Conservation (phyloP, 2,888 invertebrate genomes). For the Thymelicus lineola region DNA sequence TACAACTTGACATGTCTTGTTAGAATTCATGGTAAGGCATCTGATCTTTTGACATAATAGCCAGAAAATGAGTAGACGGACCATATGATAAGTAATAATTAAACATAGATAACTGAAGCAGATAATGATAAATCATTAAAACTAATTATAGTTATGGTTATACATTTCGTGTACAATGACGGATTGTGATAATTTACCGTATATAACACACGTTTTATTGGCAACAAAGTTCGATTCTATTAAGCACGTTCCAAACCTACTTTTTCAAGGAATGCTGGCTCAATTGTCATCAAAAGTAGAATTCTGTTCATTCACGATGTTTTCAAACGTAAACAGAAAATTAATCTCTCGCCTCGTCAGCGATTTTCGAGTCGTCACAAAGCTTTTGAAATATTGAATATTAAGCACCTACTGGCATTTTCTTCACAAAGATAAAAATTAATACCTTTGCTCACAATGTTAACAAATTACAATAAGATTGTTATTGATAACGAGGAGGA, state of each 20-base stretch:
- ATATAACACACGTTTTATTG: not conserved
- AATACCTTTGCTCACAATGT: constrained; percentile 22
- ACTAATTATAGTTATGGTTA: too few relatives aligned
- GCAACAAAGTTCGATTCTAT: not conserved
- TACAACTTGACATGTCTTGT: too few relatives aligned
- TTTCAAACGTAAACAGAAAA: constrained; percentile 37
- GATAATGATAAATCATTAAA: too few relatives aligned
- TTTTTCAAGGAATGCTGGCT: constrained; percentile 14
- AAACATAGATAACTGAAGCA: too few relatives aligned
- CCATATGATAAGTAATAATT: too few relatives aligned
- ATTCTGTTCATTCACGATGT: constrained; percentile 34
- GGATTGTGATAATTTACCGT: too few relatives aligned
- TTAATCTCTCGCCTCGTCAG: constrained; percentile 36
- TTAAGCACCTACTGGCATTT: constrained; percentile 32
- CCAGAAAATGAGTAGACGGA: too few relatives aligned
- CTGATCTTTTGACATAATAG: too few relatives aligned
- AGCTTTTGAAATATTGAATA: constrained; percentile 38
- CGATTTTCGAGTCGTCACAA: constrained; percentile 28
- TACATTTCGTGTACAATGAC: too few relatives aligned
- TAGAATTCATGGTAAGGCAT: too few relatives aligned
- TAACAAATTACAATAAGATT: constrained; percentile 12
- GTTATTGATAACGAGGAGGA: constrained; percentile 2
- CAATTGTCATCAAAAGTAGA: constrained; percentile 26
- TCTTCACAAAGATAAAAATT: constrained; percentile 22
- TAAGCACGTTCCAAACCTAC: not conserved